These are phyloP conservation scores for Porites australiensis DNA, from an alignment of 64 coral and sea anemone genomes.

Conservation along the genomic window DNA sequence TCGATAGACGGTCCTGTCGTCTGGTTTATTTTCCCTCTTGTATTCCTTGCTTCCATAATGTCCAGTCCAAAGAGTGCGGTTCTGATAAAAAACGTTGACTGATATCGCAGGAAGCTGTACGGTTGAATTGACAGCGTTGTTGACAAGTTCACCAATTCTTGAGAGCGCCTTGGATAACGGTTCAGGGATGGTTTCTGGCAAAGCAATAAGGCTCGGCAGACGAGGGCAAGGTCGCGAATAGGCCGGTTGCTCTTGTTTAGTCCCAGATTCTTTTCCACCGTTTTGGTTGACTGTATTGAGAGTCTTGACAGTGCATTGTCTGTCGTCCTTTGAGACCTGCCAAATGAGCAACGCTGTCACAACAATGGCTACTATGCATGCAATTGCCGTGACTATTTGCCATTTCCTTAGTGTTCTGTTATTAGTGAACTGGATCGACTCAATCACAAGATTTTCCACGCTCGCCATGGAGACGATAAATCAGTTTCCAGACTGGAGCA, in stretches of 20 bases:
- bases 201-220: neutral
- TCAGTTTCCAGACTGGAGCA: neutral
- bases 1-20: constrained; percentile 49
- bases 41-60: constrained; percentile 54
- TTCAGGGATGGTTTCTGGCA: constrained; percentile 25
- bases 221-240: constrained; percentile 13
- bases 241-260: neutral
- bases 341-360: constrained; percentile 60
- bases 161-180: neutral
- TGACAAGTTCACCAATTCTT: constrained; percentile 19
- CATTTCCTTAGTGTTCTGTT: neutral
- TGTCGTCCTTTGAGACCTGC: constrained; percentile 47
- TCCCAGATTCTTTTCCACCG: neutral
- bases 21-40: constrained; percentile 6
- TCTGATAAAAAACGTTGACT: constrained; percentile 31
- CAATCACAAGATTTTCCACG: constrained; percentile 65
- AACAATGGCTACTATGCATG: constrained; percentile 20
- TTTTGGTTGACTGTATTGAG: neutral
- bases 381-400: neutral
- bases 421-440: constrained; percentile 17
- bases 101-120: constrained; percentile 66
- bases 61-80: constrained; percentile 22
- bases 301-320: neutral
- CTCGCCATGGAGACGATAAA: constrained; percentile 8
- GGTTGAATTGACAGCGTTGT: neutral